These are phyloP conservation scores for Spodoptera litura DNA, from an alignment of 1,140 invertebrate species.

Conservation along the genomic window DNA sequence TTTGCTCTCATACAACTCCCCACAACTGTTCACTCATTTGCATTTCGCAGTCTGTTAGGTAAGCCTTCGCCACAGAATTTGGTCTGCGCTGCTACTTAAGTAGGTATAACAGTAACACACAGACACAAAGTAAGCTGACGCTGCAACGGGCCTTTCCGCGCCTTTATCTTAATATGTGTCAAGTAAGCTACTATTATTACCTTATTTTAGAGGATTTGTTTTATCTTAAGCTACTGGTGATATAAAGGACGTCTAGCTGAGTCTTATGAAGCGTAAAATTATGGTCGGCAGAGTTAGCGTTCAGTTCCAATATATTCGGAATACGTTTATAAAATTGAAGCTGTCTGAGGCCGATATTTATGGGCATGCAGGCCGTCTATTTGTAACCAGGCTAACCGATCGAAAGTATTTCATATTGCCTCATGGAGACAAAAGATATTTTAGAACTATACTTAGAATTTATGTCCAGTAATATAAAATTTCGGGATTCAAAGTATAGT, in stretches of 20 bases:
- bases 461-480: too few species aligned
- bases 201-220: constrained; percentile 31
- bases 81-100: constrained; percentile 42
- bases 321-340: constrained; percentile 40
- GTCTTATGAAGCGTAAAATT: constrained; percentile 30
- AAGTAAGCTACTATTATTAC: constrained; percentile 26
- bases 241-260: constrained; percentile 11
- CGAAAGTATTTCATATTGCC: constrained; percentile 8
- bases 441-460: background rate
- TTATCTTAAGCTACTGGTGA: constrained; percentile 20
- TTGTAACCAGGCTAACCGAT: constrained; percentile 4
- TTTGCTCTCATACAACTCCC: constrained; percentile 54
- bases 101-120: constrained; percentile 40
- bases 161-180: constrained; percentile 38
- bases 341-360: constrained; percentile 31
- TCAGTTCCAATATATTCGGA: constrained; percentile 35
- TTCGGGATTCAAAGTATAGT: too few species aligned
- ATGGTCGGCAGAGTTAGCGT: constrained; percentile 14
- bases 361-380: constrained; percentile 29
- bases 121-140: constrained; percentile 36
- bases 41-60: constrained; percentile 56
- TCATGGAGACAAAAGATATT: background rate
- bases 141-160: constrained; percentile 16
- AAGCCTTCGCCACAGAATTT: constrained; percentile 53
- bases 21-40: constrained; percentile 58